Evolutionary conservation across 2,113 vertebrate genomes (phyloP), one percentile per base, ranked within the genome.

Genomic region (Petrocephalus zakoni): DNA sequence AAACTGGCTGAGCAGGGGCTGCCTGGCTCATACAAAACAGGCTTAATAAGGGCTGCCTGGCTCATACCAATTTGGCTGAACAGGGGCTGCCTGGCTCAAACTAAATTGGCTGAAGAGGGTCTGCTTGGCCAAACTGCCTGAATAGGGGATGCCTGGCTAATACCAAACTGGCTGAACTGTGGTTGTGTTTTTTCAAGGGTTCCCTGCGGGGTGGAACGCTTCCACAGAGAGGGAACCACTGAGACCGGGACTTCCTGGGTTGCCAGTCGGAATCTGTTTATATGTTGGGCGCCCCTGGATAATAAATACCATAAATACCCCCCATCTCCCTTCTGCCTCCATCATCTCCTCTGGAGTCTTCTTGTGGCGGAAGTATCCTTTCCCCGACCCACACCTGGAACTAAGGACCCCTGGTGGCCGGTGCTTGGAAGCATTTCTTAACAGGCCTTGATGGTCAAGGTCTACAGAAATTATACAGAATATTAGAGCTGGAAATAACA

Each of bases 161-260:
- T 86, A 46, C 21, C 34, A 75, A 85, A 85, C 29, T 37, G 51
- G 81, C 87, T 90, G 56, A 90, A 90, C 55, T 88, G 22, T 90
- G 49, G 87, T 90, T 90, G 89, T 88, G 87, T 90, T 72, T 90
- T 64, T 90, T 90, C 47, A 90, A 90, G 89, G 86, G 87, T 64
- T 88, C 87, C 81, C 47, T 88, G 42, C 46, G 75, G 37, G 89
- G 89, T 72, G 86, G 78, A 86, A 64, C 46, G 56, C 75, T 87
- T 84, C 89, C 56, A 84, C 89, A 85, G 87, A 88, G 87, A 87
- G 81, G 51, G 47, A 64, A 52, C n/a, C 87, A 58, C 81, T 90
- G 89, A 90, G 81, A 82, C 52, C 56, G 22, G 21, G 29, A 29
- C 84, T 89, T 42, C 85, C 88, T 37, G 83, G 47, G 25, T 49